Base-by-base conservation (phyloP, 2,888 invertebrate species). In the Mesoligia furuncula region DNA sequence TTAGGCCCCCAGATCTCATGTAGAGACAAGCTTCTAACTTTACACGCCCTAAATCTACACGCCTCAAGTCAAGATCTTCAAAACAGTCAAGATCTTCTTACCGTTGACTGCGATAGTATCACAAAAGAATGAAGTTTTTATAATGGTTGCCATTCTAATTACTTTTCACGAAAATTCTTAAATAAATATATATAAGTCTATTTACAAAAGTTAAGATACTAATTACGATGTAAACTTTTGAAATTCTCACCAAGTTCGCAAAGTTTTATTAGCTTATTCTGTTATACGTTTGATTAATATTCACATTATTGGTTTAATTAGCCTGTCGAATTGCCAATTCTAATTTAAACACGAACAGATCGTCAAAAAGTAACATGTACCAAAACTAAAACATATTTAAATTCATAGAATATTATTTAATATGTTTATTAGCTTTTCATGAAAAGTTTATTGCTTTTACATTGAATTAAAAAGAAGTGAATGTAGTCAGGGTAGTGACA, bases 401-500 rank as follows among this genome's bases (percentile, higher is more conserved):
- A 45, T 39, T 48, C 13, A 36, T 36, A 59, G 42, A 70, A 64
- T 45, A 51, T 54, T 36, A n/a, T 75, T 69, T 36, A 42, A 65
- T 69, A n/a, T 36, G 15, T 73, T 45, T 61, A 75, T 76, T 76
- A 61, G 71, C 59, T 81, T 73, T 57, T 51, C n/a, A 75, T 81
- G 8, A 75, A 72, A 83, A 57, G 24, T 66, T 66, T 73, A 86
- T 83, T 84, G 84, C 80, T 59, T 75, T 67, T 45, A 72, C 15
- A 70, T 86, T 84, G 70, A 79, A 75, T 83, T 78, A 73, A 59
- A 83, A 75, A 72, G 42, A 78, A 83, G 66, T 75, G 80, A 84
- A 86, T 84, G 59, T 39, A 79, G 86, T 68, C 73, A 69, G 66
- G 39, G 62, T 59, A 73, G 84, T 75, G 86, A 84, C 80, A 86